Evolutionary conservation across 2,113 vertebrate genomes (phyloP), one percentile per base, ranked within the genome.

Genomic region (Pavo muticus): DNA sequence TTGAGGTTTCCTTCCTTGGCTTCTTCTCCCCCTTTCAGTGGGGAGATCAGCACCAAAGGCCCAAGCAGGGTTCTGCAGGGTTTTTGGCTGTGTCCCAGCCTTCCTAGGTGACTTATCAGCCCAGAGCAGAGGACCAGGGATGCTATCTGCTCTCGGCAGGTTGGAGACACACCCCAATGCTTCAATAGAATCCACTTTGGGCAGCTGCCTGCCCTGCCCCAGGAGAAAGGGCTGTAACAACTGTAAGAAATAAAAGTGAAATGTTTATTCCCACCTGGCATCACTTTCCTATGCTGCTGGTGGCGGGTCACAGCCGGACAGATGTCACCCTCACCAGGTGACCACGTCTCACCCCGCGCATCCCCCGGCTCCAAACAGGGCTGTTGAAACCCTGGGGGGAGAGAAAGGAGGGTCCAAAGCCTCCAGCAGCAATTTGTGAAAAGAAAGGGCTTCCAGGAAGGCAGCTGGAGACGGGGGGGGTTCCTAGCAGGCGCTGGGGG

Each of bases 251-350:
- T 90, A 74, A 84, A 63, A 95, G 5, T 80, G 87, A 97, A 97
- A 94, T 76, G 82, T 82, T 97, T 97, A 98, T 97, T 98, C 96
- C 88, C 71, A 94, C 39, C 93, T 37, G 67, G 64, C 4, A 1
- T 54, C 70, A 14, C 57, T 27, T 32, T 73, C 16, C 48, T 6
- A 48, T 2, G 7, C 89, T 20, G 27, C 61, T 40, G 75, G 75
- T 37, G 75, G 57, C 3, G 1, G 42, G 52, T 64, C 79, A 10
- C 39, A 57, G 79, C 80, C 20, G 42, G 80, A 70, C 44, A 32
- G 21, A 30, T 2, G 78, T 23, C 82, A 61, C 64, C 87, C 6
- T 13, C 6, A 0, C 1, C 10, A 56, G 72, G 75, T 7, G 30
- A 50, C 57, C 1, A 2, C 0, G 0, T 44, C 61, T 61, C 85